Percentiles rank a stretch among this genome's conserved stretches.
phyloP scores from a whole-genome alignment of 2,888 invertebrate genomes.

The Eupeodes latifasciatus region DNA sequence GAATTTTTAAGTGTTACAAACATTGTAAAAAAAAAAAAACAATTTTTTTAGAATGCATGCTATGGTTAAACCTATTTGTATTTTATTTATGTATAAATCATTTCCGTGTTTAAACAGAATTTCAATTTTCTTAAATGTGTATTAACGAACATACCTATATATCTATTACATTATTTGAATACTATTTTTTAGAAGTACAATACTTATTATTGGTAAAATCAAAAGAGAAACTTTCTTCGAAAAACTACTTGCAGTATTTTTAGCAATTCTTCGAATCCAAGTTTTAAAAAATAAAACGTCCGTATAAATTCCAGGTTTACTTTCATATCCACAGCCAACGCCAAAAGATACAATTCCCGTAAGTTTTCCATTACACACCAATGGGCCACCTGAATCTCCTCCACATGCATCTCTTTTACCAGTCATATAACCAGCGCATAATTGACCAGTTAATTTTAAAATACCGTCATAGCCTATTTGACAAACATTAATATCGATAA shows the following conservation, averaged over 20 bases:
- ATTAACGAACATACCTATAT: too few species aligned
- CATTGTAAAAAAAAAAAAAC: too few species aligned
- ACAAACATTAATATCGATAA: conserved; percentile 55
- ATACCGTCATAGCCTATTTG: conserved; percentile 78
- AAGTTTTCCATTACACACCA: conserved; percentile 87
- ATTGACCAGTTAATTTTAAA: conserved; percentile 86
- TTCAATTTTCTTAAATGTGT: not conserved
- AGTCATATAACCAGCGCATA: conserved; percentile 89
- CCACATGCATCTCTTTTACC: conserved; percentile 91
- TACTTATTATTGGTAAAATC: not conserved
- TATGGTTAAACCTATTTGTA: too few species aligned
- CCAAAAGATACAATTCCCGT: conserved; percentile 93
- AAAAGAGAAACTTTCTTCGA: not conserved
- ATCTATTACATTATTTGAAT: not conserved
- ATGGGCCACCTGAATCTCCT: conserved; percentile 93
- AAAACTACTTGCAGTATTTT: not conserved
- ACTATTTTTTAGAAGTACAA: not conserved
- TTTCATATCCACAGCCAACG: conserved; percentile 89
- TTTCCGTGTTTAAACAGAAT: not conserved
- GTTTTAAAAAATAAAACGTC: conserved; percentile 84
- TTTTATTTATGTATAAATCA: too few species aligned
- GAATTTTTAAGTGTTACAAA: too few species aligned
- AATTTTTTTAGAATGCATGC: too few species aligned
- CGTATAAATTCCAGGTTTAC: conserved; percentile 90
- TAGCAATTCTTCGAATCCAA: conserved; percentile 55